These are phyloP conservation scores for Chascanopsetta lugubris DNA, from an alignment of 2,113 vertebrate genomes.

Conservation along the genomic window DNA sequence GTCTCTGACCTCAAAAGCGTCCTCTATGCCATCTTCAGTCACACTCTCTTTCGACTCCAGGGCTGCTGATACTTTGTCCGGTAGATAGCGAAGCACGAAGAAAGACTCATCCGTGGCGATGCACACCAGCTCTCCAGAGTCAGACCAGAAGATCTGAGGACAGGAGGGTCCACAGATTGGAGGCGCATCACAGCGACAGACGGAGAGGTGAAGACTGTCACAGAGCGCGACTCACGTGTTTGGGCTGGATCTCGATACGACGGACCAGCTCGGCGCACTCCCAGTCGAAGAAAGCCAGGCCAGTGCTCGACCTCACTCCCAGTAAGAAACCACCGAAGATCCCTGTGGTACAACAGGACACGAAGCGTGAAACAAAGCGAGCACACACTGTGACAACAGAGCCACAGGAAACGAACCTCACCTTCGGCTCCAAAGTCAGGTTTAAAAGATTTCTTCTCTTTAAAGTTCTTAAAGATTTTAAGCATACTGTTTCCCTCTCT, in stretches of 20 bases:
- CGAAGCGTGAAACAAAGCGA: not conserved
- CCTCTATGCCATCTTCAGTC: constrained; percentile 93
- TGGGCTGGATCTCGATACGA: constrained; percentile 95
- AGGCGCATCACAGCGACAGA: not conserved
- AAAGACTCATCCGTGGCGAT: constrained; percentile 95
- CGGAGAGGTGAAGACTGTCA: not conserved
- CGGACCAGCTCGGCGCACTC: constrained; percentile 90
- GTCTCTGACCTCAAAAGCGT: constrained; percentile 87
- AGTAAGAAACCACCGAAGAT: constrained; percentile 92
- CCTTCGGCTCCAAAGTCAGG: constrained; percentile 89
- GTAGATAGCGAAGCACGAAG: constrained; percentile 91
- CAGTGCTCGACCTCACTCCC: constrained; percentile 90
- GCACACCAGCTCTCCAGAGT: constrained; percentile 93
- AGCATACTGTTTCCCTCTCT: constrained; percentile 91
- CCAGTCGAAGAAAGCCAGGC: constrained; percentile 94
- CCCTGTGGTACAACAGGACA: constrained; percentile 69
- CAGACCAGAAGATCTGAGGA: constrained; percentile 93
- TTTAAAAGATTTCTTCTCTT: constrained; percentile 94
- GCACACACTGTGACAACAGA: not conserved
- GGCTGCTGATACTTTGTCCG: constrained; percentile 89
- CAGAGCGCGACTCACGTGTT: constrained; percentile 81
- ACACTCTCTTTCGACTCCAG: constrained; percentile 90
- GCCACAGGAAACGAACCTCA: not conserved
- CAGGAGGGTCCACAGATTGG: not conserved
- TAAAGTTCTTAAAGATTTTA: constrained; percentile 97